phyloP scores from a whole-genome alignment of 1,140 invertebrate species.

The Hycleus cichorii region DNA sequence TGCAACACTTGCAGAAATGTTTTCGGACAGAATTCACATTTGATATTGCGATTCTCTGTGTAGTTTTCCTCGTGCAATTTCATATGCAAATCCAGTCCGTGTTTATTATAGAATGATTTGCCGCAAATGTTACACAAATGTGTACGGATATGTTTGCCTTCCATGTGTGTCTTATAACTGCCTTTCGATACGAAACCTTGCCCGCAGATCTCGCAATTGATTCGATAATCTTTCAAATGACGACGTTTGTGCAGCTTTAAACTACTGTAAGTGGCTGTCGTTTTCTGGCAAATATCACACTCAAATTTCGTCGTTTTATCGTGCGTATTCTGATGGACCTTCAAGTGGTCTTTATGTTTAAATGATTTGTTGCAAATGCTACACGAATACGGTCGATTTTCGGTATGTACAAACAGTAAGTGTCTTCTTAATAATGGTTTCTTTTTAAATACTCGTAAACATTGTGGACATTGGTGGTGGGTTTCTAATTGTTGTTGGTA shows the following conservation, averaged over 20 bases:
- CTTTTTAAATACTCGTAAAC: too few relatives aligned
- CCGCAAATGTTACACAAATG: constrained; percentile 32
- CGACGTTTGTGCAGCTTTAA: constrained; percentile 47
- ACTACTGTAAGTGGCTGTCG: too few relatives aligned
- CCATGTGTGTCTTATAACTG: constrained; percentile 30
- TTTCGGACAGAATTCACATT: constrained; percentile 44
- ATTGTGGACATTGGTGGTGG: too few relatives aligned
- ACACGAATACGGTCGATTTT: too few relatives aligned
- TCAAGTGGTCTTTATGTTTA: too few relatives aligned
- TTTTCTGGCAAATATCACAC: too few relatives aligned
- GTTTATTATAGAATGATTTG: constrained; percentile 28
- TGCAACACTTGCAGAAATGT: constrained; percentile 28
- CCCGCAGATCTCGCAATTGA: constrained; percentile 28
- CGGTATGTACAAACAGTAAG: too few relatives aligned
- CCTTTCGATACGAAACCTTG: constrained; percentile 33
- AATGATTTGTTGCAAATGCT: too few relatives aligned
- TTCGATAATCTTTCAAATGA: constrained; percentile 47
- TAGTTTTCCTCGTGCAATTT: constrained; percentile 22
- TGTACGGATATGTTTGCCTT: constrained; percentile 20
- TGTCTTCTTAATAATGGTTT: too few relatives aligned
- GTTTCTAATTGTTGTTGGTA: too few relatives aligned
- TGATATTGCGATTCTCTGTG: constrained; percentile 39
- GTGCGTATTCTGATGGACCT: too few relatives aligned
- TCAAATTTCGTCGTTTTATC: too few relatives aligned
- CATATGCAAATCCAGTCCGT: constrained; percentile 27